Evolutionary conservation across 37 sponge, comb jelly and placozoan genomes (phyloP).

Genomic region (Eunapius fragilis): DNA sequence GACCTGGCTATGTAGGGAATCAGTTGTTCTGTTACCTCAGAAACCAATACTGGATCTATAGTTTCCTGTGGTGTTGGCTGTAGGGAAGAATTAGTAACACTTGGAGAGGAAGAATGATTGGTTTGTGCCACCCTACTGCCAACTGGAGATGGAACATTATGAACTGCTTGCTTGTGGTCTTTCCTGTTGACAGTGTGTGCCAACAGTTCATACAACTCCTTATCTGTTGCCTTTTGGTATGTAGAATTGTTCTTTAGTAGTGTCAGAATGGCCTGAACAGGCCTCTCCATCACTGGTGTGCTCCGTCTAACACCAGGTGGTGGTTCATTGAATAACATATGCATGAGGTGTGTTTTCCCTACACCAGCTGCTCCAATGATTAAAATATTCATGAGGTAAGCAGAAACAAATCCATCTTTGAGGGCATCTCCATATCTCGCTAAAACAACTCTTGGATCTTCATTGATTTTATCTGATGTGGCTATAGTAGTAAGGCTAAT

Average conservation of each 20-base stretch:
- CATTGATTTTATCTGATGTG: not conserved
- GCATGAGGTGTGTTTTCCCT: not conserved
- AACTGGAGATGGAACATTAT: not conserved
- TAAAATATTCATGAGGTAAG: not conserved
- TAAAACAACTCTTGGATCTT: not conserved
- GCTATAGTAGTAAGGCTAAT: not conserved
- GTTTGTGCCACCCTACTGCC: no score
- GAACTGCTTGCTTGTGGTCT: not conserved
- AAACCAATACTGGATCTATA: not conserved
- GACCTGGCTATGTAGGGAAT: not conserved
- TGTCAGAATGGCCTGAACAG: not conserved
- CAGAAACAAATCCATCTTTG: not conserved
- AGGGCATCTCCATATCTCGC: not conserved
- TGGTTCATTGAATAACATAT: not conserved
- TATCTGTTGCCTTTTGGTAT: not conserved
- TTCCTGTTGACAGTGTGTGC: not conserved
- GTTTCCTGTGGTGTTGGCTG: not conserved
- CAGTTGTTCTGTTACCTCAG: not conserved
- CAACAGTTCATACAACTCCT: not conserved
- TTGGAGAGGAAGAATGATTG: no score
- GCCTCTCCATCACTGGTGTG: not conserved
- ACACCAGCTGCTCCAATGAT: not conserved
- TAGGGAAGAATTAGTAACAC: not conserved
- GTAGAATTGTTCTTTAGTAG: not conserved
- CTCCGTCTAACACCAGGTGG: not conserved